Conservation (phyloP, 2,113 vertebrate genomes). For the Tragelaphus imberbis region DNA sequence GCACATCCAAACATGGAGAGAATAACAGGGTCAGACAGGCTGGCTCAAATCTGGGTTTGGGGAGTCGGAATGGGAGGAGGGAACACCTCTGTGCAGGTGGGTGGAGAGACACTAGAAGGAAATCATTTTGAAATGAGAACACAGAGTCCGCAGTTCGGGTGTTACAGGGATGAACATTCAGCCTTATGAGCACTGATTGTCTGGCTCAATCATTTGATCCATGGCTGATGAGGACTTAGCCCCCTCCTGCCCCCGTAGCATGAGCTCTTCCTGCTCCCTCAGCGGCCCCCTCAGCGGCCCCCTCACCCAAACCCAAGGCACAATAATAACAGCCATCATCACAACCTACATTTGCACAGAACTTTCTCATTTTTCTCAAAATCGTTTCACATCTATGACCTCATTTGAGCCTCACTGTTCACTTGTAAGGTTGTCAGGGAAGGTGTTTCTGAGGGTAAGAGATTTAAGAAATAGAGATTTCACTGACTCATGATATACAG, state of each 20-base stretch:
- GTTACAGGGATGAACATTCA: neutral
- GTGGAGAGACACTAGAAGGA: neutral
- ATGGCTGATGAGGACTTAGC: neutral
- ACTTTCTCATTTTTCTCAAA: neutral
- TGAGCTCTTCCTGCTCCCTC: neutral
- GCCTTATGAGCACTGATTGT: too few relatives aligned
- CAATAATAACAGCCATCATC: neutral
- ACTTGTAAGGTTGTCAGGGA: neutral
- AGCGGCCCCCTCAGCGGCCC: neutral
- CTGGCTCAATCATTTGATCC: too few relatives aligned
- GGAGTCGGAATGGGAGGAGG: neutral
- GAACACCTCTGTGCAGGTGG: neutral
- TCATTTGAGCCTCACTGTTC: neutral
- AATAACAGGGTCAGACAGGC: neutral
- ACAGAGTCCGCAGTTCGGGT: neutral
- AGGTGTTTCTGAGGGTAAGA: neutral
- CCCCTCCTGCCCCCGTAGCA: too few relatives aligned
- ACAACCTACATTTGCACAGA: neutral
- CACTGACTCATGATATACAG: neutral
- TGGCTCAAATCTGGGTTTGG: neutral
- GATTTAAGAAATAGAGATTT: neutral
- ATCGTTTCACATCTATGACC: neutral
- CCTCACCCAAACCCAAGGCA: neutral
- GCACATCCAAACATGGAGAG: neutral
- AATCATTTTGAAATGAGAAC: neutral